A percentile compares a stretch with the other conserved stretches of the same genome.
Evolutionary conservation across 1,140 invertebrate genomes (phyloP).

Genomic region (Catajapyx aquilonaris): DNA sequence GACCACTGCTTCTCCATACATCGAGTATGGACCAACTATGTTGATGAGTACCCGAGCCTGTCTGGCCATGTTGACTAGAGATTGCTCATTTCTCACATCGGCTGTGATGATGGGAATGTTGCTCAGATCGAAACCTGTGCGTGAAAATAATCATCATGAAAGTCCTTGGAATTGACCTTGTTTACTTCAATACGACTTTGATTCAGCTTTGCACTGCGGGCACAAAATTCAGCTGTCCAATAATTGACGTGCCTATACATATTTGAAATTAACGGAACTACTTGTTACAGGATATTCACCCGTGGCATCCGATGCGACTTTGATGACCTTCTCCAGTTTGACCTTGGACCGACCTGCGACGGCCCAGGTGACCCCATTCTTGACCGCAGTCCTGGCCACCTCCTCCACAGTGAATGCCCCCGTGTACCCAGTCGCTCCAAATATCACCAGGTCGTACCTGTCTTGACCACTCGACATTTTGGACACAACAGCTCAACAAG

Average conservation of each 20-base stretch:
- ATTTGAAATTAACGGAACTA: no score
- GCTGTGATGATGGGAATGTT: constrained; percentile 47
- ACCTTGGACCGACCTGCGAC: constrained; percentile 36
- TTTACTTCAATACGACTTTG: no score
- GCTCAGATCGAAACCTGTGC: constrained; percentile 31
- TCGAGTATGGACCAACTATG: constrained; percentile 71
- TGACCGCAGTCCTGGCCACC: no score
- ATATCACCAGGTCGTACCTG: no score
- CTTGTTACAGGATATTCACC: no score
- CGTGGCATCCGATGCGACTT: no score
- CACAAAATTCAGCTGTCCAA: no score
- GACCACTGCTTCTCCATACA: constrained; percentile 77
- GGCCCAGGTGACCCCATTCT: constrained; percentile 49
- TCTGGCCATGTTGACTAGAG: constrained; percentile 49
- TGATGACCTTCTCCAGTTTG: constrained; percentile 24
- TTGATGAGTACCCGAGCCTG: constrained; percentile 56
- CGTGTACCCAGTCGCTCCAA: constrained; percentile 69
- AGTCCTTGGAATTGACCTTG: no score
- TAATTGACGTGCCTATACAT: no score
- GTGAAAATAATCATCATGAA: constrained; percentile 7
- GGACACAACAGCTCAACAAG: no score
- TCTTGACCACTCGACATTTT: no score
- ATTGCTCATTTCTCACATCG: constrained; percentile 47
- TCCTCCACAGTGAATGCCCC: constrained; percentile 56
- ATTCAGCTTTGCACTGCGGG: no score